phyloP scores from a whole-genome alignment of 2,888 invertebrate species.

The Phyllotreta cruciferae region DNA sequence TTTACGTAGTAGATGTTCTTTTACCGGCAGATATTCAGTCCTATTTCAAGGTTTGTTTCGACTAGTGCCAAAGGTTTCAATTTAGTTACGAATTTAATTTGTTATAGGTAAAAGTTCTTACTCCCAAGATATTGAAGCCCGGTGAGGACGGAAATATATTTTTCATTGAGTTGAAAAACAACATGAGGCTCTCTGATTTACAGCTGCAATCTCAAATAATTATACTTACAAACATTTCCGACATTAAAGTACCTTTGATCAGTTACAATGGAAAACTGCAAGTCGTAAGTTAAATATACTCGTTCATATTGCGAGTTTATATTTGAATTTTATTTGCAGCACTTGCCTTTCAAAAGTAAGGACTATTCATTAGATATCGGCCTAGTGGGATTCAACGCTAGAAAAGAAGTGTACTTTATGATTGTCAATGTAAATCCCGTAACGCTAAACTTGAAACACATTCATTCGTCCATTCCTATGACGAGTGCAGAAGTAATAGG shows the following conservation, averaged over 20 bases:
- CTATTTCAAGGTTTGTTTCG: constrained; percentile 41
- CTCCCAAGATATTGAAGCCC: constrained; percentile 66
- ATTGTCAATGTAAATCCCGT: constrained; percentile 80
- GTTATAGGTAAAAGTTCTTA: constrained; percentile 67
- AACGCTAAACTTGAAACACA: constrained; percentile 67
- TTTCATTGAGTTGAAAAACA: constrained; percentile 65
- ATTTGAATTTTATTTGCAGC: constrained; percentile 47
- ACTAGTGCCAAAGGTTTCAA: not conserved
- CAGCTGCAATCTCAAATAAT: constrained; percentile 70
- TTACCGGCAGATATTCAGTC: constrained; percentile 66
- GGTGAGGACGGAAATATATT: constrained; percentile 67
- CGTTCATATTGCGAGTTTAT: not conserved
- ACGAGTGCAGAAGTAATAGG: constrained; percentile 68
- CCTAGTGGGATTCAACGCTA: constrained; percentile 68
- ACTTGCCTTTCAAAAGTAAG: constrained; percentile 56
- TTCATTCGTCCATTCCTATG: constrained; percentile 68
- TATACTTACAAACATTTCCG: constrained; percentile 77
- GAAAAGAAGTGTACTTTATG: constrained; percentile 75
- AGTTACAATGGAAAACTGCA: constrained; percentile 77
- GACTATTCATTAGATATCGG: constrained; percentile 68
- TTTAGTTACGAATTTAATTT: not conserved
- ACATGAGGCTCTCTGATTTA: constrained; percentile 61
- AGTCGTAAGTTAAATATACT: constrained; percentile 58
- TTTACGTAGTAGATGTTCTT: constrained; percentile 76
- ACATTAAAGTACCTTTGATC: constrained; percentile 72